Evolutionary conservation across 2,888 invertebrate species (phyloP).

Genomic region (Pristionchus mayeri): DNA sequence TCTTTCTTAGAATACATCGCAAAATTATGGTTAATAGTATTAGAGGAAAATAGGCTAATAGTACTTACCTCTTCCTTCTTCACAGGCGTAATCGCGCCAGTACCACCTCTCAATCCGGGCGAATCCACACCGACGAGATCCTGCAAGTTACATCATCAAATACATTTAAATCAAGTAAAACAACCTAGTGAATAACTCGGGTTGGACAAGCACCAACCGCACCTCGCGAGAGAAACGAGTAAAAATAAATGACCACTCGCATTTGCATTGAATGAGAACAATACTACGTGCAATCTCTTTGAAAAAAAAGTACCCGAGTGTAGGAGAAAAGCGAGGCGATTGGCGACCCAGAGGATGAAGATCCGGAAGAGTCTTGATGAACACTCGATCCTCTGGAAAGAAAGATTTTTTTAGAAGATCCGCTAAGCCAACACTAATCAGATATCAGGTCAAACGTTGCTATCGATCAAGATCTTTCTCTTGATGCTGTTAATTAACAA

Average conservation of each 20-base stretch:
- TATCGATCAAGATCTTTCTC: conserved; percentile 16
- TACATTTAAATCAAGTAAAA: background rate
- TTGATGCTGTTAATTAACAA: background rate
- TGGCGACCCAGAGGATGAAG: conserved; percentile 29
- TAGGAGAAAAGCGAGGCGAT: conserved; percentile 29
- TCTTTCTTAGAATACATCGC: too few species aligned
- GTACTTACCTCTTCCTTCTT: background rate
- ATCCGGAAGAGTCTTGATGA: conserved; percentile 15
- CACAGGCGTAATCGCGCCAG: background rate
- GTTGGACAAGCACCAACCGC: background rate
- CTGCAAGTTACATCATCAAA: background rate
- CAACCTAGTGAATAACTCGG: background rate
- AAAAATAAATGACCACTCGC: background rate
- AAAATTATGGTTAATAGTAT: background rate
- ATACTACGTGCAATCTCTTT: background rate
- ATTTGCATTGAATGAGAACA: background rate
- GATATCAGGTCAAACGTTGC: too few species aligned
- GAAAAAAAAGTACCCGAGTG: conserved; percentile 11
- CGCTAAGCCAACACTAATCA: too few species aligned
- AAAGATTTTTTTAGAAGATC: background rate
- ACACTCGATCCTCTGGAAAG: conserved; percentile 29
- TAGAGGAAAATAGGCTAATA: too few species aligned
- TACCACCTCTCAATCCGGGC: conserved; percentile 44
- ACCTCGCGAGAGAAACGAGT: background rate
- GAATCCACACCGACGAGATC: conserved; percentile 45